phyloP scores from a whole-genome alignment of 1,140 invertebrate species.

The Pinna nobilis region DNA sequence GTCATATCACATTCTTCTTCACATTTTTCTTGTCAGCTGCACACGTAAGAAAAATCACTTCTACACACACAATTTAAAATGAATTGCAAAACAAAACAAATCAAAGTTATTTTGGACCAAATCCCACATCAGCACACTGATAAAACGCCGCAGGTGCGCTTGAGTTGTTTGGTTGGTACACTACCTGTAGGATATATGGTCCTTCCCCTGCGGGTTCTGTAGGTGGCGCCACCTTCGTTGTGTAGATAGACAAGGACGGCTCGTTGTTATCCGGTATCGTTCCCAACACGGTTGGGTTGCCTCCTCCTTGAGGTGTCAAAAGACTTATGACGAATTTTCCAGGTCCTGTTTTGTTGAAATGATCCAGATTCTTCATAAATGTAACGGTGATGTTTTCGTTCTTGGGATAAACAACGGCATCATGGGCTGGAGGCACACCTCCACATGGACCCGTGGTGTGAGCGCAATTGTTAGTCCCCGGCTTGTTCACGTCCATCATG shows the following conservation, averaged over 20 bases:
- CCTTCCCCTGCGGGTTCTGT: neutral
- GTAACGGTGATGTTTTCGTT: slow-evolving; percentile 42
- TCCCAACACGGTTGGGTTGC: neutral
- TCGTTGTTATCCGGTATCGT: slow-evolving; percentile 41
- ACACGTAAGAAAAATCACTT: no score
- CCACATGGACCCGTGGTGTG: slow-evolving; percentile 36
- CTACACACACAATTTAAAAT: no score
- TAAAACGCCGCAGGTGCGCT: slow-evolving; percentile 30
- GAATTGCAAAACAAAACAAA: no score
- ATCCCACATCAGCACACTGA: slow-evolving; percentile 34
- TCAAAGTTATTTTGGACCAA: slow-evolving; percentile 2
- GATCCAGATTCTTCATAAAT: slow-evolving; percentile 49
- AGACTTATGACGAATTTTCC: slow-evolving; percentile 31
- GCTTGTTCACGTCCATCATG: slow-evolving; percentile 34
- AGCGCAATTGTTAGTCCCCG: slow-evolving; percentile 37
- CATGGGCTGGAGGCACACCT: slow-evolving; percentile 2
- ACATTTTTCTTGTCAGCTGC: no score
- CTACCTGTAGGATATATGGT: slow-evolving; percentile 16
- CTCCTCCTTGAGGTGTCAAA: neutral
- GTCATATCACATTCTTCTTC: no score
- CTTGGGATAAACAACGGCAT: neutral
- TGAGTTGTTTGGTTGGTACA: slow-evolving; percentile 31
- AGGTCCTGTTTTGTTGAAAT: slow-evolving; percentile 32
- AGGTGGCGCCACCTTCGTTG: slow-evolving; percentile 28
- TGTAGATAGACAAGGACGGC: slow-evolving; percentile 39